Evolutionary conservation across 2,888 invertebrate genomes (phyloP), one percentile per base, ranked within the genome.

Genomic region (Drosophila infuscata): DNA sequence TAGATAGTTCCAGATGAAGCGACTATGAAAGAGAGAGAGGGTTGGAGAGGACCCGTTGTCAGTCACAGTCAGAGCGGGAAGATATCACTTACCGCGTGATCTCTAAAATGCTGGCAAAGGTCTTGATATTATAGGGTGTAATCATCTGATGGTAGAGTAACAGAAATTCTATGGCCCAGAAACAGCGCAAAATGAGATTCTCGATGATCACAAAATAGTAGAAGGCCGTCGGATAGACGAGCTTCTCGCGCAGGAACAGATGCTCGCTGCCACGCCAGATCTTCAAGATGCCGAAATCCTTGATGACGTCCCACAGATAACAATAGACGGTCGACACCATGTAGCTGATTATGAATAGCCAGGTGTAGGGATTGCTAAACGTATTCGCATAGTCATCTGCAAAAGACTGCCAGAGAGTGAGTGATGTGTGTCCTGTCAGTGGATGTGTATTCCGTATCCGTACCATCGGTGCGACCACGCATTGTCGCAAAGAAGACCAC

Each of bases 1-100:
- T 94, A 99, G 98, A 94, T 98, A 99, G 93, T 99, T 99, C 99
- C 99, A 99, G 52, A 99, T 95, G 94, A 99, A 99, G 68, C 99
- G 95, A 92, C 97, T 90, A 49, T 17, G 32, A 15, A 3, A 32
- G n/a, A 17, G 15, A 15, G 15, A 15, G 25, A 17, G 9, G 20
- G 48, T 4, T 11, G 11, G 20, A 46, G 46, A 25, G 4, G 29
- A 7, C n/a, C 25, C 8, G 46, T 6, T 25, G 17, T n/a, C 29
- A 62, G 33, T 35, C 25, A 29, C 15, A 4, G 52, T 12, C 17
- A 15, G 9, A 15, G n/a, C 15, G 3, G 20, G 11, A n/a, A n/a
- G 25, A 17, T 9, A 25, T 1, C 46, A 73, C 73, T 78, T 76
- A 97, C 97, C 97, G 95, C 91, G 97, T 96, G 1, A 98, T 97